A percentile compares a stretch with the other conserved stretches of the same genome.
Evolutionary conservation across 1,140 invertebrate genomes (phyloP).

Genomic region (Littorina saxatilis): DNA sequence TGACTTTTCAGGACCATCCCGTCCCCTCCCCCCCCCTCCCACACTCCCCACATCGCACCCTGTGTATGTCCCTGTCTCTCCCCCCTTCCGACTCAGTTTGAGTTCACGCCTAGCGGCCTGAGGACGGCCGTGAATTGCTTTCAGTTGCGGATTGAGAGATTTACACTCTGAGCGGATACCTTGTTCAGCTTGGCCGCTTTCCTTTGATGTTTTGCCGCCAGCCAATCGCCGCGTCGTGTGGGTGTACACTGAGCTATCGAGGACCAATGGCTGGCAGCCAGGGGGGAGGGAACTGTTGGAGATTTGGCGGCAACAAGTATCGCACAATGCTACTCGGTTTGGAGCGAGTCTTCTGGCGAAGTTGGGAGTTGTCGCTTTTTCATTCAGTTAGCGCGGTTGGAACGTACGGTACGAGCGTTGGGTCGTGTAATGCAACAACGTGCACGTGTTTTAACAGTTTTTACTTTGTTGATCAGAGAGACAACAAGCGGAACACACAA

Average conservation of each 20-base stretch:
- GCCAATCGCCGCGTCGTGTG: not conserved
- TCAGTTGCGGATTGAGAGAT: not conserved
- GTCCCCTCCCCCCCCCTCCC: not conserved
- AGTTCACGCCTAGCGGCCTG: too few relatives aligned
- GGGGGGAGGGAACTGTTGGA: not conserved
- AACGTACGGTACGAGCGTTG: too few relatives aligned
- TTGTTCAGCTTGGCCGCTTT: not conserved
- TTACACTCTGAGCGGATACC: not conserved
- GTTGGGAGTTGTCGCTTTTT: too few relatives aligned
- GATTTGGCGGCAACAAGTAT: not conserved
- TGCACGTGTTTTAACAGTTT: too few relatives aligned
- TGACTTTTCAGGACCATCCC: not conserved
- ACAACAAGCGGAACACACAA: too few relatives aligned
- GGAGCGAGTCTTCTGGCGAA: not conserved
- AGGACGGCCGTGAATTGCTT: not conserved
- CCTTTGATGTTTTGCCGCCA: not conserved
- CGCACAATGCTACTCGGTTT: not conserved
- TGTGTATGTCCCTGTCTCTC: not conserved
- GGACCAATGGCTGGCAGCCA: not conserved
- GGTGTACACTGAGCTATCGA: not conserved
- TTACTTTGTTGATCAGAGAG: too few relatives aligned
- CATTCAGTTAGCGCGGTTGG: too few relatives aligned
- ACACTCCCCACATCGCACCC: not conserved
- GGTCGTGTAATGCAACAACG: too few relatives aligned
- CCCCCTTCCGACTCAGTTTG: not conserved